phyloP scores from a whole-genome alignment of 1,140 invertebrate genomes.

The Glomeris maerens region DNA sequence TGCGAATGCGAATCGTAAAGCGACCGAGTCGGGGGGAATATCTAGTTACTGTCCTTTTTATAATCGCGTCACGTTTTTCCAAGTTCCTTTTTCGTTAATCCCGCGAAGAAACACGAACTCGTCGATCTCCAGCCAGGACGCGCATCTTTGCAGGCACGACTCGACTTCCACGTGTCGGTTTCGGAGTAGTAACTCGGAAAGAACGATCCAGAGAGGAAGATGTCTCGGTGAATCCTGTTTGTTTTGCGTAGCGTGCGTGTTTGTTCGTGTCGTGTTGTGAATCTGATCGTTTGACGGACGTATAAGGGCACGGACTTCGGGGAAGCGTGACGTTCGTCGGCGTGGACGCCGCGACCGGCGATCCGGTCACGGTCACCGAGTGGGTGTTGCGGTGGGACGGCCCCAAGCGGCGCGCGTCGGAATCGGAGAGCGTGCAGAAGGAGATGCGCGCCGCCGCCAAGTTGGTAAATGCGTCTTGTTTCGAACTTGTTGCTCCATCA shows the following conservation, averaged over 20 bases:
- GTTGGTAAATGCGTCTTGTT: conserved; percentile 2
- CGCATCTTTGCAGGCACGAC: background rate
- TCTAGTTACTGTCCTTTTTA: conserved; percentile 3
- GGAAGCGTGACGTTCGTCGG: conserved; percentile 53
- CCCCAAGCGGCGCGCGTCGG: conserved; percentile 11
- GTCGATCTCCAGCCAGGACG: background rate
- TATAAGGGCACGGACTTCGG: conserved; percentile 42
- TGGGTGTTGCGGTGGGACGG: conserved; percentile 44
- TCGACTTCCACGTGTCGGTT: conserved; percentile 21
- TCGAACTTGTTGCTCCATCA: conserved; percentile 9
- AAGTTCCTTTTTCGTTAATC: background rate
- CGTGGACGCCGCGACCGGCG: conserved; percentile 48
- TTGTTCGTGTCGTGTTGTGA: conserved; percentile 1
- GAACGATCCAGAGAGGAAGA: conserved; percentile 24
- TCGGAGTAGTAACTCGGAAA: conserved; percentile 22
- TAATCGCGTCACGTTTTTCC: background rate
- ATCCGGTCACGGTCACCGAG: conserved; percentile 50
- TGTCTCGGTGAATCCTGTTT: conserved; percentile 22
- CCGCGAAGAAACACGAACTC: background rate
- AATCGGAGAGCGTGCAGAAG: conserved; percentile 3
- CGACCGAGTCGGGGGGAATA: too few relatives aligned
- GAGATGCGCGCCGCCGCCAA: background rate
- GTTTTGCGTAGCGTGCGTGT: conserved; percentile 6
- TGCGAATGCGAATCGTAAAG: too few relatives aligned
- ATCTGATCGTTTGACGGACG: conserved; percentile 5